Conservation (phyloP, 2,797 vertebrate genomes). For the Hoplostethus atlanticus region DNA sequence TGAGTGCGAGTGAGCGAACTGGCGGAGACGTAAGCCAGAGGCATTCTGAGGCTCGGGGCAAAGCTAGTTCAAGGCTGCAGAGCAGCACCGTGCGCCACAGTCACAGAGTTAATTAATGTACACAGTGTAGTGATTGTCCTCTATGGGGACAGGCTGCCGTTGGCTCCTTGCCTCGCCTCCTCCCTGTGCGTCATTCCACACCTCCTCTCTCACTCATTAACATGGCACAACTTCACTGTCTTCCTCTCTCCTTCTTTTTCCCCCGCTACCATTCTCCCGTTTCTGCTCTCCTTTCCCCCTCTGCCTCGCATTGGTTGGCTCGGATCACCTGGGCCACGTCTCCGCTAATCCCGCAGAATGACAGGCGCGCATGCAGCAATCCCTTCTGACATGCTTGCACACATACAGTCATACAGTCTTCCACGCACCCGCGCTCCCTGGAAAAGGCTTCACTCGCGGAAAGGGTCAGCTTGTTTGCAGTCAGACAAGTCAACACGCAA, state of each 20-base stretch:
- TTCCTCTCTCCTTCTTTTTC: conserved; percentile 12
- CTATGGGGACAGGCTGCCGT: conserved; percentile 6
- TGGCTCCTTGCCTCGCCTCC: conserved; percentile 23
- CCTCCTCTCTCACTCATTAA: conserved; percentile 33
- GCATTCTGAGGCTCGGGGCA: neutral
- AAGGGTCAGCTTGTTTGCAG: conserved; percentile 50
- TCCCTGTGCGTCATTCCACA: conserved; percentile 42
- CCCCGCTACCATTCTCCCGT: neutral
- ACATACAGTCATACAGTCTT: conserved; percentile 33
- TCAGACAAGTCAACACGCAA: conserved; percentile 43
- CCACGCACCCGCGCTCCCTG: conserved; percentile 28
- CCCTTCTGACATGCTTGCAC: conserved; percentile 46
- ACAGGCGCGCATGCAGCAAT: conserved; percentile 48
- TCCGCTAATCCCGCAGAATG: conserved; percentile 71
- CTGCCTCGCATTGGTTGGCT: conserved; percentile 18
- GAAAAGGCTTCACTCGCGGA: conserved; percentile 27
- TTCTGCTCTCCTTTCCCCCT: conserved; percentile 20
- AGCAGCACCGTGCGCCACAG: neutral
- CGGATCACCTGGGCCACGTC: conserved; percentile 51
- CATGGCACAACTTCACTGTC: conserved; percentile 37
- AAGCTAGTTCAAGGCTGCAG: conserved; percentile 1
- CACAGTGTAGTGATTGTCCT: conserved; percentile 43
- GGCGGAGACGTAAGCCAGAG: neutral
- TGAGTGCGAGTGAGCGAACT: neutral
- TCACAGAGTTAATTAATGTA: conserved; percentile 26